phyloP scores from a whole-genome alignment of 1,140 invertebrate species.

The Bombus turneri region DNA sequence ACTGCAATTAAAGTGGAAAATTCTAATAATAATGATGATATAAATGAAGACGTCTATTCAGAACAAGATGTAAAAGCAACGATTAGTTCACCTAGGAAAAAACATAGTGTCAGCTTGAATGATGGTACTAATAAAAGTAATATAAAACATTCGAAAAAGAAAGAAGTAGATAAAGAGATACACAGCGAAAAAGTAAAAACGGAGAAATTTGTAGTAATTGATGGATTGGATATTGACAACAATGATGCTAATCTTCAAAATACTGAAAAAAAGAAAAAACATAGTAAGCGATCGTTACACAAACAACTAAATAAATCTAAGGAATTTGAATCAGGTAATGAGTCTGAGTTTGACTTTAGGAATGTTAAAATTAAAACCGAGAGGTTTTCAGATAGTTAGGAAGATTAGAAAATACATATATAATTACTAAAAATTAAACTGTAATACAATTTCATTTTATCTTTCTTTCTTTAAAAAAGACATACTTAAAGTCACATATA shows the following conservation, averaged over 20 bases:
- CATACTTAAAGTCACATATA: not conserved
- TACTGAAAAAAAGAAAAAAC: not conserved
- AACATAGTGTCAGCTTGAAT: not conserved
- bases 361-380: conserved; percentile 22
- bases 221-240: not conserved
- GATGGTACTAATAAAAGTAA: not conserved
- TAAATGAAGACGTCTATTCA: not conserved
- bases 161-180: not conserved
- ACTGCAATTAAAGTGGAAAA: conserved; percentile 12
- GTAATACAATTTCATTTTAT: not conserved
- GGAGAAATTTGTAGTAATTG: not conserved
- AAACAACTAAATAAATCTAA: conserved; percentile 10
- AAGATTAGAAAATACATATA: not conserved
- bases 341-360: not conserved
- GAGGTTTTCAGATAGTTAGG: not conserved
- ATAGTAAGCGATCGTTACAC: not conserved
- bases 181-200: not conserved
- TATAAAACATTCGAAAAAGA: not conserved
- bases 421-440: not conserved
- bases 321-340: not conserved
- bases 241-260: not conserved
- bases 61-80: not conserved
- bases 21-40: not conserved
- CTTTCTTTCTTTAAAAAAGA: not conserved
- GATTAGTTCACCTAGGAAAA: not conserved